These are phyloP conservation scores for Glaucidium brasilianum DNA, from an alignment of 2,113 vertebrate species.

Conservation along the genomic window DNA sequence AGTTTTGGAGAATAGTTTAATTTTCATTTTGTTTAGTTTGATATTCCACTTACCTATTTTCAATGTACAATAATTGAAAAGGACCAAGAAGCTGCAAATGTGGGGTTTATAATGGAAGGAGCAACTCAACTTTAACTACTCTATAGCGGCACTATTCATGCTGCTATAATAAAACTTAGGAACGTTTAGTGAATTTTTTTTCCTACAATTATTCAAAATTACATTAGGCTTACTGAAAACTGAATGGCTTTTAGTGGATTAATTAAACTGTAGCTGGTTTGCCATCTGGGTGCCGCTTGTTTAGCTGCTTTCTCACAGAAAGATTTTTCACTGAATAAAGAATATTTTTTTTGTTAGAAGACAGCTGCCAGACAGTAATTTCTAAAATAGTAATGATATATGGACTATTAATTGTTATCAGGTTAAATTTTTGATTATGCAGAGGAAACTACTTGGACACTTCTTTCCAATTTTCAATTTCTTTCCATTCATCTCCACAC, in stretches of 20 bases:
- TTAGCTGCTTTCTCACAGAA: conserved; percentile 75
- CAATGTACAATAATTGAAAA: conserved; percentile 32
- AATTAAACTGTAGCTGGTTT: conserved; percentile 87
- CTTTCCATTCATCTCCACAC: background rate
- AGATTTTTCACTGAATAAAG: conserved; percentile 76
- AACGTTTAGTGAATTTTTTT: conserved; percentile 77
- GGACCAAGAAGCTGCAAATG: conserved; percentile 54
- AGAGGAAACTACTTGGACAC: background rate
- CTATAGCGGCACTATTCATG: conserved; percentile 74
- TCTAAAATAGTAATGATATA: conserved; percentile 64
- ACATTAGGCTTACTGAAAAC: conserved; percentile 84
- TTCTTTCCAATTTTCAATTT: background rate
- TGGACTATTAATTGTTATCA: conserved; percentile 46
- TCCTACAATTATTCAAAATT: conserved; percentile 83
- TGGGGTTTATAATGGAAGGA: conserved; percentile 67
- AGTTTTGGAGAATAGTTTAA: background rate
- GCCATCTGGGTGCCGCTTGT: conserved; percentile 83
- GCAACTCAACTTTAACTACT: conserved; percentile 74
- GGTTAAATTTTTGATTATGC: conserved; percentile 25
- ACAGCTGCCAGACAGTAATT: conserved; percentile 65
- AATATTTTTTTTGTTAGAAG: conserved; percentile 68
- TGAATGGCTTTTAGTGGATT: conserved; percentile 86
- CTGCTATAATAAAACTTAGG: conserved; percentile 80
- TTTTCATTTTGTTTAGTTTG: conserved; percentile 1
- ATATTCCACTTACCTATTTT: conserved; percentile 14